These are phyloP conservation scores for Lates calcarifer DNA, from an alignment of 2,113 vertebrate species.

Conservation along the genomic window DNA sequence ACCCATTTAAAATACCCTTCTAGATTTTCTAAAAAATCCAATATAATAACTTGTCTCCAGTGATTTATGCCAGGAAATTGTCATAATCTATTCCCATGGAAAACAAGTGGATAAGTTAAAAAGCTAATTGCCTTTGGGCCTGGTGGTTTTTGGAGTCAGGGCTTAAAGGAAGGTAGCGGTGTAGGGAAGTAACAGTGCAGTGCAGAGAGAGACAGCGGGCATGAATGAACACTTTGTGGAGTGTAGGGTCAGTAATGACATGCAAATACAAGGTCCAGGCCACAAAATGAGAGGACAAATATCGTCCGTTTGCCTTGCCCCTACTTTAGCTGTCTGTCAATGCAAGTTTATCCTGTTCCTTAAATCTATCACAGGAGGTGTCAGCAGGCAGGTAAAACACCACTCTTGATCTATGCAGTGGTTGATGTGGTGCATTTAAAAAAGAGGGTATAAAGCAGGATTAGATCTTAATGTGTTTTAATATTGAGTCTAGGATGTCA, in stretches of 20 bases:
- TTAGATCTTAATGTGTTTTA: neutral
- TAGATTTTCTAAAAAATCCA: constrained; percentile 8
- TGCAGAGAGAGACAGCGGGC: constrained; percentile 50
- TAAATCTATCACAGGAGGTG: constrained; percentile 53
- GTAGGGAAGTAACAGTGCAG: constrained; percentile 41
- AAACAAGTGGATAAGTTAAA: constrained; percentile 63
- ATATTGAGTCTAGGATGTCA: neutral
- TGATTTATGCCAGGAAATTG: constrained; percentile 44
- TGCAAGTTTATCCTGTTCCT: constrained; percentile 48
- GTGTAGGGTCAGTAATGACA: constrained; percentile 76
- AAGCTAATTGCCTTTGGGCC: constrained; percentile 67
- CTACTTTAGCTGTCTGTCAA: constrained; percentile 77
- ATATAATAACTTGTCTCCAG: constrained; percentile 36
- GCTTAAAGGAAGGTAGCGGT: constrained; percentile 49
- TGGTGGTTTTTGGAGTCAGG: constrained; percentile 36
- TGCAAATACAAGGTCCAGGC: constrained; percentile 81
- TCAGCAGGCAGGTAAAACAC: constrained; percentile 43
- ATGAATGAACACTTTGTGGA: constrained; percentile 83
- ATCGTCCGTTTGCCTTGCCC: constrained; percentile 72
- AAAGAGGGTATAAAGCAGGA: neutral
- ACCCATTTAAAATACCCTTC: neutral
- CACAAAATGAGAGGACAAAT: constrained; percentile 84
- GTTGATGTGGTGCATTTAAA: constrained; percentile 1
- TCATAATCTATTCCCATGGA: constrained; percentile 36
- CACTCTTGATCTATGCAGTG: constrained; percentile 21